A percentile compares a stretch with the other conserved stretches of the same genome.
Conservation (phyloP, 2,888 invertebrate species). For the Eupithecia subfuscata region DNA sequence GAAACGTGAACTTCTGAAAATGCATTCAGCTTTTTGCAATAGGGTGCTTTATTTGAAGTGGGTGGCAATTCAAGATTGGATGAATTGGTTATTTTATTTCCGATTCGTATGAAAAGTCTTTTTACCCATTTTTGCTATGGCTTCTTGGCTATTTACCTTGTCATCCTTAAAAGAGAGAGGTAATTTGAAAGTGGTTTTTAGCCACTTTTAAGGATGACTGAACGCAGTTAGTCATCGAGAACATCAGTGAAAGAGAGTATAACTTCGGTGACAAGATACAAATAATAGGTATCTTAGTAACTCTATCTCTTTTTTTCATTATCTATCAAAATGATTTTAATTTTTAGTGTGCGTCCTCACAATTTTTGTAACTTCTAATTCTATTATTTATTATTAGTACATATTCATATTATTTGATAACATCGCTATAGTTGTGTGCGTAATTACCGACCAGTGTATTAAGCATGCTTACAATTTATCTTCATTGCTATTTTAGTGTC, state of each 20-base stretch:
- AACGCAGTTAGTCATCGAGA: background rate
- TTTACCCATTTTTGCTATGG: background rate
- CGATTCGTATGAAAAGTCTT: background rate
- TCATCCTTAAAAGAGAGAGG: background rate
- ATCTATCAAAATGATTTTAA: background rate
- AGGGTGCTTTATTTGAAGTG: slow-evolving; percentile 1
- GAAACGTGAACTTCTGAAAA: slow-evolving; percentile 23
- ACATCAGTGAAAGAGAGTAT: background rate
- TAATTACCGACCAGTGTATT: too few relatives aligned
- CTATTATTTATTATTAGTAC: too few relatives aligned
- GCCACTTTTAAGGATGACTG: background rate
- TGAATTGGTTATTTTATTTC: background rate
- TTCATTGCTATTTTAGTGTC: background rate
- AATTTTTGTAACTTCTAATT: too few relatives aligned
- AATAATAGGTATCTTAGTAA: too few relatives aligned
- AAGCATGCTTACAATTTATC: too few relatives aligned
- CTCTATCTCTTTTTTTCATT: background rate
- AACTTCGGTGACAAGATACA: too few relatives aligned
- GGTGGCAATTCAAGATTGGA: slow-evolving; percentile 1
- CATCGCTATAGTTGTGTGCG: too few relatives aligned
- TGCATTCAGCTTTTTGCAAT: slow-evolving; percentile 19
- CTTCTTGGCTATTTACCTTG: background rate
- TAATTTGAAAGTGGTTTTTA: background rate
- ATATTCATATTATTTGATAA: too few relatives aligned
- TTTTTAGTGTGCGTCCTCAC: too few relatives aligned